Percentiles rank a stretch among this genome's conserved stretches.
Evolutionary conservation across 2,888 invertebrate genomes (phyloP).

Genomic region (Agapostemon virescens): DNA sequence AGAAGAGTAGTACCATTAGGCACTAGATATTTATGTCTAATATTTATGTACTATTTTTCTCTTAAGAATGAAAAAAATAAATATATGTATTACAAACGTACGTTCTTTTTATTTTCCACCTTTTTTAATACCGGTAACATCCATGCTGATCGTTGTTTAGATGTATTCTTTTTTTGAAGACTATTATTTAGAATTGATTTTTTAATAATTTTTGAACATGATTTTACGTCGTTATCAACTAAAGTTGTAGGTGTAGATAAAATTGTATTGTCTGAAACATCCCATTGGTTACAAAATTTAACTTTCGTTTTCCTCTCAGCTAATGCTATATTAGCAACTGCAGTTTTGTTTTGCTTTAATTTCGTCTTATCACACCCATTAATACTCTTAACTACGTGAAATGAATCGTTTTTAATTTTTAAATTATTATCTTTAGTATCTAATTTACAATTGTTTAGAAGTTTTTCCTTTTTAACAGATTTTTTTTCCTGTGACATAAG

Average conservation of each 20-base stretch:
- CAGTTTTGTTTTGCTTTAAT: slow-evolving; percentile 30
- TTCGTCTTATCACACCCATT: slow-evolving; percentile 33
- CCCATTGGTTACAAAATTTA: slow-evolving; percentile 29
- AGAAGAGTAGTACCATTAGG: not conserved
- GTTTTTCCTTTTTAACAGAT: not conserved
- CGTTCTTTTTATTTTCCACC: slow-evolving; percentile 64
- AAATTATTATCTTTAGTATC: slow-evolving; percentile 1
- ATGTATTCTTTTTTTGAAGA: slow-evolving; percentile 1
- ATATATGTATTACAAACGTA: slow-evolving; percentile 42
- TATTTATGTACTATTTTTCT: not conserved
- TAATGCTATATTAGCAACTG: not conserved
- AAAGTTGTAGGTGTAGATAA: not conserved
- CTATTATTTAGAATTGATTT: not conserved
- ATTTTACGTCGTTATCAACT: not conserved
- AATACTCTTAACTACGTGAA: slow-evolving; percentile 10
- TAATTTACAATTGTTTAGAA: not conserved
- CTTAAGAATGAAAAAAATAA: not conserved
- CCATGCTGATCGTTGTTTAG: slow-evolving; percentile 40
- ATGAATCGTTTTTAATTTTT: slow-evolving; percentile 24
- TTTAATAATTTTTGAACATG: not conserved
- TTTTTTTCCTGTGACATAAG: slow-evolving; percentile 21
- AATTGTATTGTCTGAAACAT: slow-evolving; percentile 43
- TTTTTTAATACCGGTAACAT: slow-evolving; percentile 67
- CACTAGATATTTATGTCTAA: too few relatives aligned
- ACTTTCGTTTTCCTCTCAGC: slow-evolving; percentile 30